Evolutionary conservation across 2,113 vertebrate genomes (phyloP).

Genomic region (Ceyx cyanopectus): DNA sequence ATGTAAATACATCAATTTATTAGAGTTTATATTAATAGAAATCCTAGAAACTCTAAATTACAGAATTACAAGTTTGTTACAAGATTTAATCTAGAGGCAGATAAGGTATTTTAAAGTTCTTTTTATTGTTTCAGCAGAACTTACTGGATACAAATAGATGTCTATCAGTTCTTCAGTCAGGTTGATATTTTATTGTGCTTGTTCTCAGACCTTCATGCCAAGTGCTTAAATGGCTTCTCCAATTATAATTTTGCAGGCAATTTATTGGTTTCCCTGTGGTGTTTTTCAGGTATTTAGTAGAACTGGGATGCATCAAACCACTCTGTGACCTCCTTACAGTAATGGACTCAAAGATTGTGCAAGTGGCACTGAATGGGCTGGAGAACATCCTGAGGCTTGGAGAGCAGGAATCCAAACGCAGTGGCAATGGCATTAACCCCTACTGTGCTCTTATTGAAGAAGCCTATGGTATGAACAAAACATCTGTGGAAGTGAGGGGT

Average conservation of each 20-base stretch:
- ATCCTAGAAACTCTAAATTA: neutral
- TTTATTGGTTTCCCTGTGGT: neutral
- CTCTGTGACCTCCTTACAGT: slow-evolving; percentile 97
- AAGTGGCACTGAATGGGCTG: slow-evolving; percentile 94
- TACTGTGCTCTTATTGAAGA: slow-evolving; percentile 97
- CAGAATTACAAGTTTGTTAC: neutral
- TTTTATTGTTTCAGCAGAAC: neutral
- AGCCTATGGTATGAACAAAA: slow-evolving; percentile 87
- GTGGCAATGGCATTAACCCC: slow-evolving; percentile 90
- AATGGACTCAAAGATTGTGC: slow-evolving; percentile 98
- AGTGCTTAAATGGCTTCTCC: neutral
- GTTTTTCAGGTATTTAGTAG: slow-evolving; percentile 90
- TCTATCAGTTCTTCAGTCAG: neutral
- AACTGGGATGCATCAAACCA: slow-evolving; percentile 95
- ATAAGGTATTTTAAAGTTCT: neutral
- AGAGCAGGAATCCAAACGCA: slow-evolving; percentile 94
- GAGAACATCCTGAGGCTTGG: slow-evolving; percentile 96
- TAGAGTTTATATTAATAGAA: neutral
- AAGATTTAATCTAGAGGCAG: neutral
- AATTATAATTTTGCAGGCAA: neutral
- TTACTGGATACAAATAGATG: neutral
- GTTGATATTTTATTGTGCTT: neutral
- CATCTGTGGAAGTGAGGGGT: neutral
- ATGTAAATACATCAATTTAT: neutral
- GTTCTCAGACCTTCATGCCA: neutral